Conservation (phyloP, 1,140 invertebrate species). For the Temnothorax nylanderi region DNA sequence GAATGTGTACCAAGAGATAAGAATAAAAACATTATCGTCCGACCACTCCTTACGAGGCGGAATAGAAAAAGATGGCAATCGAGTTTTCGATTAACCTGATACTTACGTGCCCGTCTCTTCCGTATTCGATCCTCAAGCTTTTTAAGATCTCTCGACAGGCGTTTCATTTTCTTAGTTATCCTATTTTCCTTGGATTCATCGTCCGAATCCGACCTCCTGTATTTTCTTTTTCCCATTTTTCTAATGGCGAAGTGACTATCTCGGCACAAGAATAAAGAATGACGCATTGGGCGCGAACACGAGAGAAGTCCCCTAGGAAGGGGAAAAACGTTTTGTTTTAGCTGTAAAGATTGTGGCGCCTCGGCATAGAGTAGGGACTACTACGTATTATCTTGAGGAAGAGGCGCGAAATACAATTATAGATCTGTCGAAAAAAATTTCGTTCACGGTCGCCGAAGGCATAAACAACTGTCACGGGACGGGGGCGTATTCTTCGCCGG, state of each 20-base stretch:
- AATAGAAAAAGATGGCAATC: too few relatives aligned
- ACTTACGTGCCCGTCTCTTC: too few relatives aligned
- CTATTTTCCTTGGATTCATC: not conserved
- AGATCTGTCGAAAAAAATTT: slow-evolving; percentile 27
- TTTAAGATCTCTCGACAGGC: not conserved
- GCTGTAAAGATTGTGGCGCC: not conserved
- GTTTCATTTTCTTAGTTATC: not conserved
- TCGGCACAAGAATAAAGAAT: not conserved
- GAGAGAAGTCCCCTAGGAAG: not conserved
- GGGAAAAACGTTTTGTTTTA: not conserved
- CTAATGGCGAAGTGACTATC: not conserved
- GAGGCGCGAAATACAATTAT: slow-evolving; percentile 10
- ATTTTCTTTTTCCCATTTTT: not conserved
- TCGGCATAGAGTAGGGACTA: not conserved
- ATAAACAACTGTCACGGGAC: not conserved
- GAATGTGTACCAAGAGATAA: too few relatives aligned
- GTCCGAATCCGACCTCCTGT: not conserved
- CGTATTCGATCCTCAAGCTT: too few relatives aligned
- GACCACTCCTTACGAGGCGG: too few relatives aligned
- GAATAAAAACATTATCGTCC: too few relatives aligned
- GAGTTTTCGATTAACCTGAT: too few relatives aligned
- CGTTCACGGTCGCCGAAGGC: not conserved
- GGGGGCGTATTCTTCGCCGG: not conserved
- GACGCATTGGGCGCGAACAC: not conserved
- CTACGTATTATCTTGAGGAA: not conserved